Conservation (phyloP, 2,113 vertebrate genomes). For the Dromiciops gliroides region DNA sequence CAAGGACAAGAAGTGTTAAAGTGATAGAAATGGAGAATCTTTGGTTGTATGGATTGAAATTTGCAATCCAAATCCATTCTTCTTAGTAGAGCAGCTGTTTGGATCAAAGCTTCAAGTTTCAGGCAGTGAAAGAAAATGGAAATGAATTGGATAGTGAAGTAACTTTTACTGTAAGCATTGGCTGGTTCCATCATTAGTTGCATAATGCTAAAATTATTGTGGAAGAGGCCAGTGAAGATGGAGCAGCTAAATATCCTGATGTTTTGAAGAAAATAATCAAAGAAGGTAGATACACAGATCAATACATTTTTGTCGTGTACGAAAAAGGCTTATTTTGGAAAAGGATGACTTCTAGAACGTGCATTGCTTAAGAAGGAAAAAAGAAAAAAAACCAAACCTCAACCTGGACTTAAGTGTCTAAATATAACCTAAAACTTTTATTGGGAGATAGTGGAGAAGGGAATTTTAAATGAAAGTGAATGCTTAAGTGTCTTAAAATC, state of each 20-base stretch:
- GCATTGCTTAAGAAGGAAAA: too few relatives aligned
- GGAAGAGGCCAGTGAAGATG: neutral
- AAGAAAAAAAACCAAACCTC: too few relatives aligned
- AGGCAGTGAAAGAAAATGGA: neutral
- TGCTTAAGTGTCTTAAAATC: neutral
- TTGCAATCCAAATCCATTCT: neutral
- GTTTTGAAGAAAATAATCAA: neutral
- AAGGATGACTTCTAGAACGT: neutral
- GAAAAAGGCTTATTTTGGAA: neutral
- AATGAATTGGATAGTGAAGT: neutral
- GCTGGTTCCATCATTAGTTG: neutral
- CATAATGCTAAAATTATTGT: neutral
- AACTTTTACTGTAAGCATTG: neutral
- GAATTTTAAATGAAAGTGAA: neutral
- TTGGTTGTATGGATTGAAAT: neutral
- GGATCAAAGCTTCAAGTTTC: neutral
- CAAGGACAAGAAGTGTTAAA: neutral
- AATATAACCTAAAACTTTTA: neutral
- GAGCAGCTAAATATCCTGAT: neutral
- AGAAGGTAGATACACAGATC: neutral
- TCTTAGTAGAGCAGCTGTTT: neutral
- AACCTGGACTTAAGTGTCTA: neutral
- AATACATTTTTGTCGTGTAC: neutral
- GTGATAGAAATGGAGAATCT: neutral
- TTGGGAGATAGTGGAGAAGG: too few relatives aligned